Conservation (phyloP, 2,113 vertebrate genomes). For the Poeciliopsis occidentalis region DNA sequence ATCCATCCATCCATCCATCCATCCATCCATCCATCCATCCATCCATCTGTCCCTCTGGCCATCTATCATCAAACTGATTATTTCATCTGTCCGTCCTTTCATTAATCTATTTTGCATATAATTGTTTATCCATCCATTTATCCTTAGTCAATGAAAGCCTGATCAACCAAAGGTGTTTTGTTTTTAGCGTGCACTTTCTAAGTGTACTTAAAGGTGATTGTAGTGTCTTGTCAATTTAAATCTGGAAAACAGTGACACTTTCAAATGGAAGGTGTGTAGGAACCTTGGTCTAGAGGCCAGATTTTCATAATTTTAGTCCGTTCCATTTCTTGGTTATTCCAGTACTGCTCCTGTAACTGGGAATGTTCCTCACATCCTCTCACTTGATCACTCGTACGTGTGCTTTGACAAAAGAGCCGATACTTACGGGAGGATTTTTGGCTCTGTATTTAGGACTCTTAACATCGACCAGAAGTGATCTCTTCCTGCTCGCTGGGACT, state of each 20-base stretch:
- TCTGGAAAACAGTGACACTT: neutral
- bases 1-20: no score
- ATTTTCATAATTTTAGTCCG: neutral
- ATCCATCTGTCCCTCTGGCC: no score
- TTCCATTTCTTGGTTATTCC: neutral
- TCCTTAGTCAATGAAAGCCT: neutral
- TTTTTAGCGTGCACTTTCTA: neutral
- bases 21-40: no score
- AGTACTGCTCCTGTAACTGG: neutral
- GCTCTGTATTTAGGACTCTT: slow-evolving; percentile 26
- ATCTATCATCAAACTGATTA: no score
- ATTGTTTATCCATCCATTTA: neutral
- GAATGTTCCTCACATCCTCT: neutral
- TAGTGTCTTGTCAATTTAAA: neutral
- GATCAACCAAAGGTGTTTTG: neutral
- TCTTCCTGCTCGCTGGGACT: slow-evolving; percentile 23
- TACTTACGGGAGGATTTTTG: slow-evolving; percentile 17
- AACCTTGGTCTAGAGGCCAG: slow-evolving; percentile 39
- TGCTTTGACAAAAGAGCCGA: neutral
- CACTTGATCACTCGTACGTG: neutral
- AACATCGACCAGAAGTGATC: slow-evolving; percentile 23
- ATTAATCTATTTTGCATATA: neutral
- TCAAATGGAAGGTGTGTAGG: neutral
- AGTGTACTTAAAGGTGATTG: neutral
- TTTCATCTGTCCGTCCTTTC: neutral